Conservation (phyloP, 1,140 invertebrate species). For the Oncopeltus fasciatus region DNA sequence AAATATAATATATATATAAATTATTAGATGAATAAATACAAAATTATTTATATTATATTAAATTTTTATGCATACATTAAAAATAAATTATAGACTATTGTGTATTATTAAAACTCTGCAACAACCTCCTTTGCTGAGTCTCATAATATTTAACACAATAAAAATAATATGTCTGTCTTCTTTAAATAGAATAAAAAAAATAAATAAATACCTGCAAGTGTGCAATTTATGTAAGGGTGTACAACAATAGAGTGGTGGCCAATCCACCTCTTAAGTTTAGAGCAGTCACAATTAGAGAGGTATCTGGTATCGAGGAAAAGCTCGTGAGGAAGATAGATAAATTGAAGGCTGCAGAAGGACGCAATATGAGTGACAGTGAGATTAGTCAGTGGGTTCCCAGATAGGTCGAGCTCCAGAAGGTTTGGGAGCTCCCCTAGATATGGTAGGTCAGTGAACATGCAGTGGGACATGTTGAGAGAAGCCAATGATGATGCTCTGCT, state of each 20-base stretch:
- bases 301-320: conserved; percentile 8
- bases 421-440: conserved; percentile 18
- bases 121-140: not conserved
- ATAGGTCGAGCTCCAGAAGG: conserved; percentile 19
- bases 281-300: conserved; percentile 12
- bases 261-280: conserved; percentile 11
- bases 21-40: no score
- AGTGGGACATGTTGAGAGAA: conserved; percentile 12
- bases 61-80: no score
- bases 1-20: no score
- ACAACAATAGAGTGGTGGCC: conserved; percentile 15
- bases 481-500: not conserved
- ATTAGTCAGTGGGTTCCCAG: conserved; percentile 15
- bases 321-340: conserved; percentile 5
- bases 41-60: no score
- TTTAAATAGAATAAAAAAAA: no score
- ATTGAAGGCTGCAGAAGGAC: conserved; percentile 18
- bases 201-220: conserved; percentile 14
- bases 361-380: conserved; percentile 19
- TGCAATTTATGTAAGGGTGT: conserved; percentile 14
- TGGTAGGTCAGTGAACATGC: conserved; percentile 16
- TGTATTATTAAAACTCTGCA: not conserved
- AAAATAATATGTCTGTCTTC: not conserved
- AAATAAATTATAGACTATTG: no score
- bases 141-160: not conserved